These are phyloP conservation scores for Apis laboriosa DNA, from an alignment of 1,140 invertebrate genomes.

Conservation along the genomic window DNA sequence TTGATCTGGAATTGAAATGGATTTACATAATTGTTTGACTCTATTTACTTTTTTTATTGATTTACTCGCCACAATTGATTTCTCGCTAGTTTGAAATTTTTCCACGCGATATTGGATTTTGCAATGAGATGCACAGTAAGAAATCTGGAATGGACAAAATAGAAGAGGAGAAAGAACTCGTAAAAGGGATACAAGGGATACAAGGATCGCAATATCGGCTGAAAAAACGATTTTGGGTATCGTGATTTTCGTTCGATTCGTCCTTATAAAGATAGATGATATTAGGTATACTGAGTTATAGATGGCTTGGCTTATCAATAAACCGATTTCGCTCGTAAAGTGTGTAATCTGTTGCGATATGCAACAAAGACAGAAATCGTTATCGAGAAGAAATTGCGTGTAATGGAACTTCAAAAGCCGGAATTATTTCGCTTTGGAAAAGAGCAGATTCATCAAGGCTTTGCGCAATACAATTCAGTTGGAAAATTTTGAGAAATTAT, in stretches of 20 bases:
- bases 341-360: neutral
- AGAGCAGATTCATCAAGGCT: neutral
- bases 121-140: conserved; percentile 41
- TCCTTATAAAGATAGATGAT: neutral
- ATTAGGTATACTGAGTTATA: neutral
- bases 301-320: neutral
- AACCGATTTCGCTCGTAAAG: neutral
- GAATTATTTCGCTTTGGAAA: neutral
- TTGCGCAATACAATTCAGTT: neutral
- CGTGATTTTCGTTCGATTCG: neutral
- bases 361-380: neutral
- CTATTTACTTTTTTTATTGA: conserved; percentile 62
- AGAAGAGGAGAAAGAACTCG: conserved; percentile 2
- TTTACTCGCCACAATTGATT: conserved; percentile 35
- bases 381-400: neutral
- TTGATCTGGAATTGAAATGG: conserved; percentile 65
- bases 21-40: conserved; percentile 77
- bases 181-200: conserved; percentile 51
- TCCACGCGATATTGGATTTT: conserved; percentile 70
- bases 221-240: neutral
- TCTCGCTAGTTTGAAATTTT: conserved; percentile 54
- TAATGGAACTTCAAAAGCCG: neutral
- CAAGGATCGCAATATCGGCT: conserved; percentile 17
- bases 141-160: neutral
- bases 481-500: neutral